These are phyloP conservation scores for Molossus alvarezi DNA, from an alignment of 2,797 vertebrate species.

Conservation along the genomic window DNA sequence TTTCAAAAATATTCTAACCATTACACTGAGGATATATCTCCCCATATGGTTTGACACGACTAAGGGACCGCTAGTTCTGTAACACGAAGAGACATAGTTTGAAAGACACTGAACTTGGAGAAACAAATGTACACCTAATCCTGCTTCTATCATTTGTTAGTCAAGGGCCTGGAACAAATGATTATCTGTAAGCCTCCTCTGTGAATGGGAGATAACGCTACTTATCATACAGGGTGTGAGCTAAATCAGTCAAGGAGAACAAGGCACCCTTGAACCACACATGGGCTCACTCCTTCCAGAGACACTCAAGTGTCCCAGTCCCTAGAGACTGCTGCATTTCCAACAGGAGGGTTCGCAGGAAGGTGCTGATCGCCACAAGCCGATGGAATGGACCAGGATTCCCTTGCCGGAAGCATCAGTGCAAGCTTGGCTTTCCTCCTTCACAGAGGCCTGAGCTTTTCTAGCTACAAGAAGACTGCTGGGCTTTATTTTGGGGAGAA, in stretches of 20 bases:
- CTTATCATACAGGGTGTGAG: not conserved
- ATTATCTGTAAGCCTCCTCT: not conserved
- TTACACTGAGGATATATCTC: not conserved
- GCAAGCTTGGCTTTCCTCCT: not conserved
- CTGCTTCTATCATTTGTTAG: not conserved
- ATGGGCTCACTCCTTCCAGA: not conserved
- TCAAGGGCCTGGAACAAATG: not conserved
- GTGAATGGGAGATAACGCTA: not conserved
- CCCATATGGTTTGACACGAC: not conserved
- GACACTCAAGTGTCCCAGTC: not conserved
- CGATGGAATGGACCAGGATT: not conserved
- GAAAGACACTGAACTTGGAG: not conserved
- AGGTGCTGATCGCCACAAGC: not conserved
- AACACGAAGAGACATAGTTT: not conserved
- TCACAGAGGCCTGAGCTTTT: not conserved
- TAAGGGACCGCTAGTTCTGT: not conserved
- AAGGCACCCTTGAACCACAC: not conserved
- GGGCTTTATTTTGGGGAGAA: not conserved
- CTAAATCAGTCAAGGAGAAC: not conserved
- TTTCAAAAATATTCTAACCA: not conserved
- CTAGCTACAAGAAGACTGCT: not conserved
- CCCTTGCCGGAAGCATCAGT: not conserved
- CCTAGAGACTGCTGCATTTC: not conserved
- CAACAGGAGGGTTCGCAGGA: not conserved
- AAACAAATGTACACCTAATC: not conserved